Evolutionary conservation across 2,113 vertebrate genomes (phyloP).

Genomic region (Natator depressus): DNA sequence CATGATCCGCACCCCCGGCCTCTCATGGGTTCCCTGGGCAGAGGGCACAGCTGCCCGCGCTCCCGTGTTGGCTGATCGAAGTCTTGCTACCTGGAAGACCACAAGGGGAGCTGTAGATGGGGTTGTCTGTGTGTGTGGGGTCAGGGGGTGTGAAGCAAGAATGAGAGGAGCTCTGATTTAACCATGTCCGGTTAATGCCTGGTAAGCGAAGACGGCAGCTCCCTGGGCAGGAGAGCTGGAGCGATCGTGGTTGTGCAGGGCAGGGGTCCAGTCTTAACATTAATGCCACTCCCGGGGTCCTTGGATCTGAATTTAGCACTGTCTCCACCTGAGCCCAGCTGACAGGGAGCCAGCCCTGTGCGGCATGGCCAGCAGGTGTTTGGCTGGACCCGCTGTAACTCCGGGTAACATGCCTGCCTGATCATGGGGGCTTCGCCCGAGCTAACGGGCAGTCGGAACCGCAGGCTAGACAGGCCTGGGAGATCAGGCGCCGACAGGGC

Average conservation of each 20-base stretch:
- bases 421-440: fast-evolving
- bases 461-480: fast-evolving
- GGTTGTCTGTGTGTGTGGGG: neutral
- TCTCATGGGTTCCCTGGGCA: no score
- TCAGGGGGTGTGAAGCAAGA: no score
- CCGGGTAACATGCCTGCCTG: fast-evolving
- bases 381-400: neutral
- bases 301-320: neutral
- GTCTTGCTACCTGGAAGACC: neutral
- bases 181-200: neutral
- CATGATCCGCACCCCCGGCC: neutral
- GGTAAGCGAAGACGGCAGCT: neutral
- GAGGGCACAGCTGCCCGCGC: no score
- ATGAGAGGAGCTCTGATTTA: neutral
- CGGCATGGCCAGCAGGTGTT: neutral
- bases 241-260: neutral
- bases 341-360: neutral
- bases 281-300: neutral
- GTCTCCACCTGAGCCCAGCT: neutral
- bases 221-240: neutral
- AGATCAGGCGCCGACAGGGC: neutral
- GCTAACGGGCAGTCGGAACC: neutral
- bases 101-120: neutral
- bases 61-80: neutral
- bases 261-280: neutral